Percentiles rank a stretch among this genome's conserved stretches.
Conservation (phyloP, 2,888 invertebrate genomes). For the Seira sanloemensis region DNA sequence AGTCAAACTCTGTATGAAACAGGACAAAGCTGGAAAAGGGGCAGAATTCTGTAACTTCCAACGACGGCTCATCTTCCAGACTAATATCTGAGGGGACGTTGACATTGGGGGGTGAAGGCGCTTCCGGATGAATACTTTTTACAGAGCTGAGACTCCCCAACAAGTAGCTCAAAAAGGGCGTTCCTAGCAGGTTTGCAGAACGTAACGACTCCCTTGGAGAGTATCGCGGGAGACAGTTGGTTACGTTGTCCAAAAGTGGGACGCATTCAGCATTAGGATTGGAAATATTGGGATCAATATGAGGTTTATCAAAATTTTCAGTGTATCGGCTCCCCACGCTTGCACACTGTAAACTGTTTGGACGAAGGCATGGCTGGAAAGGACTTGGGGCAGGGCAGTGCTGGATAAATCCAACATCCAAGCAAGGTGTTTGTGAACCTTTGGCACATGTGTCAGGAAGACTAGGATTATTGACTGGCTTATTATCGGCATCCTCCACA, state of each 20-base stretch:
- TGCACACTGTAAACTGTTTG: background rate
- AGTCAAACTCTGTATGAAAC: slow-evolving; percentile 57
- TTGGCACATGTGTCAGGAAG: background rate
- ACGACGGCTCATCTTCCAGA: background rate
- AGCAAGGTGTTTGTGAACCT: background rate
- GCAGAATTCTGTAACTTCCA: slow-evolving; percentile 43
- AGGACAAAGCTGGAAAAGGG: slow-evolving; percentile 65
- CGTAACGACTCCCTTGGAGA: slow-evolving; percentile 30
- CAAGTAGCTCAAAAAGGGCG: slow-evolving; percentile 41
- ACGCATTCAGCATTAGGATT: too few species aligned
- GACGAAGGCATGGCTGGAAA: background rate
- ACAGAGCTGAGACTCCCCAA: slow-evolving; percentile 49
- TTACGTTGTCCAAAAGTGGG: background rate
- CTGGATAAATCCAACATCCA: background rate
- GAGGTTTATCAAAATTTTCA: background rate
- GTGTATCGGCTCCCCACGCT: background rate
- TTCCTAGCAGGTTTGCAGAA: slow-evolving; percentile 5
- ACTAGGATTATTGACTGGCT: background rate
- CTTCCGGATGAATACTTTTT: slow-evolving; percentile 19
- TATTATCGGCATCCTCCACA: slow-evolving; percentile 20
- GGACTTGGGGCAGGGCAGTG: background rate
- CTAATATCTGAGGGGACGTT: background rate
- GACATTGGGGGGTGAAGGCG: background rate
- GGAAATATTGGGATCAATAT: background rate
- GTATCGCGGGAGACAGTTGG: slow-evolving; percentile 30